These are phyloP conservation scores for Allophyes oxyacanthae DNA, from an alignment of 2,888 invertebrate species.

Conservation along the genomic window DNA sequence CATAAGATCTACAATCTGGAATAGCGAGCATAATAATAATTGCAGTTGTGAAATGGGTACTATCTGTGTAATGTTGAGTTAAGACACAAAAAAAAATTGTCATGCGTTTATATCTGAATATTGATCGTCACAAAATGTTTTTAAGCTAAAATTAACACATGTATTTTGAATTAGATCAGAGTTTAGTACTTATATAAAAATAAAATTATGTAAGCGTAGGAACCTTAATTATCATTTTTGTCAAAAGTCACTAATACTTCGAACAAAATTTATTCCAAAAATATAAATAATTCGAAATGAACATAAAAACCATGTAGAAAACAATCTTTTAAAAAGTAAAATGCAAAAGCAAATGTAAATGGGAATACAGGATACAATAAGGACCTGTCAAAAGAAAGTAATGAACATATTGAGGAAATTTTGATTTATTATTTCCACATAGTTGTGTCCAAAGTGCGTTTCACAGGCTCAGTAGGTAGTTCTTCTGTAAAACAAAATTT, in stretches of 20 bases:
- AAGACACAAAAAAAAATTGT: conserved; percentile 49
- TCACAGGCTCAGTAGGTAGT: conserved; percentile 87
- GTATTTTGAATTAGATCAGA: conserved; percentile 46
- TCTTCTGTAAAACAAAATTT: conserved; percentile 88
- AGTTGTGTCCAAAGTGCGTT: conserved; percentile 88
- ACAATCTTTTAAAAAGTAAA: conserved; percentile 80
- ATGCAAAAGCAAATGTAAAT: conserved; percentile 78
- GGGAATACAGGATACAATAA: conserved; percentile 83
- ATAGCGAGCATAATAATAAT: conserved; percentile 27
- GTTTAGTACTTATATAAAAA: conserved; percentile 39
- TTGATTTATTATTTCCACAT: conserved; percentile 89
- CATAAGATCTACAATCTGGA: conserved; percentile 30
- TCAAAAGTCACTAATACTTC: conserved; percentile 81
- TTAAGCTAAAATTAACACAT: conserved; percentile 50
- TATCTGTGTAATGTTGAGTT: conserved; percentile 21
- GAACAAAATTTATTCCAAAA: conserved; percentile 88
- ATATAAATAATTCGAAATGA: conserved; percentile 87
- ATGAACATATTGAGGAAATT: conserved; percentile 85
- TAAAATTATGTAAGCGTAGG: conserved; percentile 67
- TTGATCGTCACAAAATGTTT: conserved; percentile 53
- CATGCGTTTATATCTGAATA: conserved; percentile 58
- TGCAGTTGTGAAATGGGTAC: conserved; percentile 19
- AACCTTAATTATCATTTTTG: conserved; percentile 86
- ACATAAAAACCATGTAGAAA: conserved; percentile 88
- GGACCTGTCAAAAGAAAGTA: conserved; percentile 87